phyloP scores from a whole-genome alignment of 2,113 vertebrate genomes.

The Cheilinus undulatus region DNA sequence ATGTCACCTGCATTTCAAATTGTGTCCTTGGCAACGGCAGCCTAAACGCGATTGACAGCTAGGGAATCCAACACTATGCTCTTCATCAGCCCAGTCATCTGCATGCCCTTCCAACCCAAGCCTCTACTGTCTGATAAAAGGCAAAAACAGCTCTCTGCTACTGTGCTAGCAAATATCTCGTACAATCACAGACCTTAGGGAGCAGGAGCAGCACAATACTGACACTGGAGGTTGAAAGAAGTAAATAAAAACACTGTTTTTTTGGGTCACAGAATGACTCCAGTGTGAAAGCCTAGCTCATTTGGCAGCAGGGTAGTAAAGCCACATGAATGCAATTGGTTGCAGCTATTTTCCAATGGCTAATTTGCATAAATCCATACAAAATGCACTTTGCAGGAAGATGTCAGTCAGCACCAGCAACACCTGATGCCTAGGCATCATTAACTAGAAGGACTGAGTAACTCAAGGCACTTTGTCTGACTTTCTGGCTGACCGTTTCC shows the following conservation, averaged over 20 bases:
- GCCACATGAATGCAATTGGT: constrained; percentile 85
- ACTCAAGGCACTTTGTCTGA: constrained; percentile 55
- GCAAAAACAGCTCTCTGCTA: constrained; percentile 72
- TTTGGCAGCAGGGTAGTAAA: constrained; percentile 78
- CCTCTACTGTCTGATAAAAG: constrained; percentile 59
- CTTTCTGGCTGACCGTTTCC: constrained; percentile 51
- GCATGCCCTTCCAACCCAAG: constrained; percentile 41
- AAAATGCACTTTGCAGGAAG: constrained; percentile 84
- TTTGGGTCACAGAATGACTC: constrained; percentile 25
- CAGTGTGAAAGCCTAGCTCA: constrained; percentile 57
- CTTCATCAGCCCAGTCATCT: constrained; percentile 49
- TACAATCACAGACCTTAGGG: constrained; percentile 70
- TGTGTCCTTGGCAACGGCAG: constrained; percentile 84
- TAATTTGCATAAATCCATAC: constrained; percentile 91
- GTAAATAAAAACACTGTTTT: constrained; percentile 42
- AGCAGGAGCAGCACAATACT: constrained; percentile 53
- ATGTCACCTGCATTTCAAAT: constrained; percentile 96
- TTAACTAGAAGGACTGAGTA: constrained; percentile 55
- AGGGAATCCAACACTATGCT: constrained; percentile 77
- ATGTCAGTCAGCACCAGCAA: constrained; percentile 82
- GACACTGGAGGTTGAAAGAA: constrained; percentile 35
- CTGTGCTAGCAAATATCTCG: constrained; percentile 75
- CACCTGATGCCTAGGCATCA: constrained; percentile 87
- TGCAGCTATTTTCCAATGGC: constrained; percentile 83
- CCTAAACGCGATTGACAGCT: constrained; percentile 86